Base-by-base conservation (phyloP, 1,140 invertebrate genomes). In the Drosophila equinoxialis region DNA sequence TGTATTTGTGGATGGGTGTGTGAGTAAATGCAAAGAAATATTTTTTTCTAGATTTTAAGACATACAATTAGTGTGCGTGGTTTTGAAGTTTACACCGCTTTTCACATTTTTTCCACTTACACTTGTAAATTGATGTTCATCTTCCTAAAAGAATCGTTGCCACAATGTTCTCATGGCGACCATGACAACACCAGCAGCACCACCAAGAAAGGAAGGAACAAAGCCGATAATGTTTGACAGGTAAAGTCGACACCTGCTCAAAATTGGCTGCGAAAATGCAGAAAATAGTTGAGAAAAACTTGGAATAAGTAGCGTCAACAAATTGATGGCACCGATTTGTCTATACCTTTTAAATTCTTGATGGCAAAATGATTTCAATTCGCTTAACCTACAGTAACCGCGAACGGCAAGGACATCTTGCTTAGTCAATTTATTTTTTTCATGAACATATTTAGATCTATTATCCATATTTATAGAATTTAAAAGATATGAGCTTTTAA, bases 21-120 rank as follows among this genome's bases (percentile, higher is more conserved):
- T 35, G 23, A 30, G 26, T 35, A 65, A 61, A 77, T 65, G 45
- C 73, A 77, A 77, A 77, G 64, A 39, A 70, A 57, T 70, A 64
- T 67, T 70, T 39, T 65, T 37, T 35, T 62, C 41, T 30, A 39
- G 66, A 61, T 70, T 77, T 60, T 55, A 70, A 45, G 69, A 70
- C 73, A 65, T 74, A 61, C 74, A 76, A 77, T 77, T 77, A 77
- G 66, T 70, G 73, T 70, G 42, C 33, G 37, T 71, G 42, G 48
- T 45, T 42, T 7, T 20, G 33, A 14, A 59, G 57, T 17, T 59
- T 39, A 51, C 17, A 23, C 17, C 13, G 17, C 45, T 51, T 51
- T 51, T 23, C 45, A 51, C 45, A 51, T 59, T 58, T 58, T 58
- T 11, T 8, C 35, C 10, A 17, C 30, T 10, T 39, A 37, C 33